Base-by-base conservation (phyloP, 2,888 invertebrate genomes). In the Cheilosia urbana region DNA sequence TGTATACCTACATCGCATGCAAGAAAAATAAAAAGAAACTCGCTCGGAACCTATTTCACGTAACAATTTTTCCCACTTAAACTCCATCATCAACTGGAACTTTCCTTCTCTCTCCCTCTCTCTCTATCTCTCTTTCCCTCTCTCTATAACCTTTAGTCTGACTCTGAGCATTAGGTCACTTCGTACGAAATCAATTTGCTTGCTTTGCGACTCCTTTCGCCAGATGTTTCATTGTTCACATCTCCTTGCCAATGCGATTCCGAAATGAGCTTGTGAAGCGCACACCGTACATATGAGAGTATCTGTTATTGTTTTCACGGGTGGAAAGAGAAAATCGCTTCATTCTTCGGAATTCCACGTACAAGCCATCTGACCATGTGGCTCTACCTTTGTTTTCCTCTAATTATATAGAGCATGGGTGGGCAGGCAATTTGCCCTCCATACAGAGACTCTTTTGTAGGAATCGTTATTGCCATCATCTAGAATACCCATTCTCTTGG, bases 401-500 rank as follows among this genome's bases (percentile, higher is more conserved):
- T 40, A 21, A 49, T 15, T 5, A 57, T 49, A 27, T 63, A 19
- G 69, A 68, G 45, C 62, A 68, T 37, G 63, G 37, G 27, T 57
- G 37, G 37, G 37, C 49, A 40, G 69, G 75, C 75, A 68, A 42
- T 65, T 47, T 37, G 45, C 71, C 66, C 62, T 57, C 55, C 19
- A n/a, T 40, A 21, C 37, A 63, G 34, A 34, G 49, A 47, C 24
- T 42, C 42, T 58, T 51, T 73, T 51, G 19, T 21, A 58, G 58
- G 17, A 66, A 63, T 69, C 83, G 68, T 72, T 77, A 68, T 72
- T 72, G 57, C 42, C 69, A 49, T 83, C 68, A 73, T 73, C 66
- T 73, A 57, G 72, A 78, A 37, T 40, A 69, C 7, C 45, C 45
- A 60, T 69, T 77, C 37, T 57, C 68, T 17, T 15, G 7, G 6